A percentile compares a stretch with the other conserved stretches of the same genome.
Evolutionary conservation across 2,113 vertebrate genomes (phyloP).

Genomic region (Athene noctua): DNA sequence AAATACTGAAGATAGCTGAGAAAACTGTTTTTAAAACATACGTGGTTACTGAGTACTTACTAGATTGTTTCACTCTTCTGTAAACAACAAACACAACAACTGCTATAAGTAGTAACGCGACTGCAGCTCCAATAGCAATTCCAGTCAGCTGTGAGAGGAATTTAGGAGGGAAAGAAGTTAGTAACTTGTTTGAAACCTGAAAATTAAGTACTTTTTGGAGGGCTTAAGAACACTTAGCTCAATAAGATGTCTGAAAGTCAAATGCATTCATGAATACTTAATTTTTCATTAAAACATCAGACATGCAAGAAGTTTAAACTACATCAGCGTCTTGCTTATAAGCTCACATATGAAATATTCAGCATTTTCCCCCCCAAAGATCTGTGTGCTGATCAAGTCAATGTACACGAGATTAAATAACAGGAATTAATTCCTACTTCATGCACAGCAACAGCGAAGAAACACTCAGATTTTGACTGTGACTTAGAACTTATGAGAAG

Average conservation of each 20-base stretch:
- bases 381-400: not conserved
- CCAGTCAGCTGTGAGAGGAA: constrained; percentile 75
- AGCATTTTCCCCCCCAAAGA: not conserved
- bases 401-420: not conserved
- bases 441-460: not conserved
- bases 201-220: not conserved
- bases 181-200: not conserved
- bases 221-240: not conserved
- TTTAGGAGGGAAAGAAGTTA: not conserved
- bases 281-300: not conserved
- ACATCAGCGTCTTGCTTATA: not conserved
- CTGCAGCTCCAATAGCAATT: constrained; percentile 77
- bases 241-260: not conserved
- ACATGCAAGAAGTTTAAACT: not conserved
- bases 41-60: constrained; percentile 68
- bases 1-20: not conserved
- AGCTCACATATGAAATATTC: not conserved
- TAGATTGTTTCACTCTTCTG: constrained; percentile 75
- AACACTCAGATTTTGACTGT: not conserved
- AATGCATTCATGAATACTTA: fast-evolving
- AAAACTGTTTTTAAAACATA: not conserved
- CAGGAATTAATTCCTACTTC: not conserved
- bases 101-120: constrained; percentile 68
- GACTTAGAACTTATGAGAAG: not conserved
- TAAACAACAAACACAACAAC: constrained; percentile 78